phyloP scores from a whole-genome alignment of 2,113 vertebrate species.

The Carassius auratus region DNA sequence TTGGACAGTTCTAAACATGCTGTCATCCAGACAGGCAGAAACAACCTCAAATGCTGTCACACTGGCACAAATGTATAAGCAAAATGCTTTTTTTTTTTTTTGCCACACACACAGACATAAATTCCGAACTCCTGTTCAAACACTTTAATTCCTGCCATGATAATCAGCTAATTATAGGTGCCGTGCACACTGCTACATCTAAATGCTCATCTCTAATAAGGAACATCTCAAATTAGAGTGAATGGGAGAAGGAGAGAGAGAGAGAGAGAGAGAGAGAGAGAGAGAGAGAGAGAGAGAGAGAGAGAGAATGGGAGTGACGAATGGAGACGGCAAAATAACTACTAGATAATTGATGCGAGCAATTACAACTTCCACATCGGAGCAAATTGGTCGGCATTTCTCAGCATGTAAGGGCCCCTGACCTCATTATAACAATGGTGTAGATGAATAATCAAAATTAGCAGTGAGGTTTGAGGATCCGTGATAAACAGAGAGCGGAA shows the following conservation, averaged over 20 bases:
- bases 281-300: not conserved
- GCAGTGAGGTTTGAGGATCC: constrained; percentile 54
- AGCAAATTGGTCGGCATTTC: constrained; percentile 78
- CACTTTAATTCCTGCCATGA: constrained; percentile 47
- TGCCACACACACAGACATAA: too few species aligned
- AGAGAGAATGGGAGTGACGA: constrained; percentile 51
- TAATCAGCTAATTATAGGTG: constrained; percentile 79
- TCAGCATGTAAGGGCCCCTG: constrained; percentile 72
- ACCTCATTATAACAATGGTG: constrained; percentile 76
- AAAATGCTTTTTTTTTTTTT: too few species aligned
- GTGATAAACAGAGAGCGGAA: constrained; percentile 11
- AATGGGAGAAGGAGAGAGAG: constrained; percentile 2
- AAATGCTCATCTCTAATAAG: constrained; percentile 75
- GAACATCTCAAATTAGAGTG: constrained; percentile 74
- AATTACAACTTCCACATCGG: constrained; percentile 77
- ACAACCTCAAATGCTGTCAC: not conserved
- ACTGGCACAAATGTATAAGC: not conserved
- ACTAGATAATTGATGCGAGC: constrained; percentile 75
- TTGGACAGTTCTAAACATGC: constrained; percentile 25
- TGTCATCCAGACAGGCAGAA: not conserved
- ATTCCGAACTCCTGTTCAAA: not conserved
- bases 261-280: not conserved
- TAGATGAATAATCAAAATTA: constrained; percentile 75
- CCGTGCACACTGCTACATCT: constrained; percentile 70
- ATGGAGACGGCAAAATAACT: constrained; percentile 32